These are phyloP conservation scores for Nansenia antarctica DNA, from an alignment of 2,113 vertebrate genomes.

Conservation along the genomic window DNA sequence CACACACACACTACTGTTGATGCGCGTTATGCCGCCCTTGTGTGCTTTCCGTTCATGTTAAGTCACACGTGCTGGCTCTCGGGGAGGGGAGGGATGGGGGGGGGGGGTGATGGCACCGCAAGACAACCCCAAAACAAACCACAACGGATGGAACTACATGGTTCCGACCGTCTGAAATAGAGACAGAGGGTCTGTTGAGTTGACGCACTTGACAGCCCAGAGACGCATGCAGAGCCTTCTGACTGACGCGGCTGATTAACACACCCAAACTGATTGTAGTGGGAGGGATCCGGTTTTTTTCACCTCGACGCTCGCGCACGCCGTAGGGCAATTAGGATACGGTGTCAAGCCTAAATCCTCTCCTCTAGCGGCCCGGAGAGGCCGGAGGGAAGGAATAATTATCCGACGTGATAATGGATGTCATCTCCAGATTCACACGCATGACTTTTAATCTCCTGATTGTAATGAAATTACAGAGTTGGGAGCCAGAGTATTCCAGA, in stretches of 20 bases:
- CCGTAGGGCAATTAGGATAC: too few species aligned
- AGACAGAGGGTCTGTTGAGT: too few species aligned
- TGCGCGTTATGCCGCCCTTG: not conserved
- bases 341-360: not conserved
- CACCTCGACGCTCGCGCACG: too few species aligned
- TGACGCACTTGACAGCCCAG: too few species aligned
- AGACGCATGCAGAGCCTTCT: too few species aligned
- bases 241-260: too few species aligned
- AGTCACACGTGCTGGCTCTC: not conserved
- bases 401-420: slow-evolving; percentile 6
- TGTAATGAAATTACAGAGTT: slow-evolving; percentile 10
- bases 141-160: too few species aligned
- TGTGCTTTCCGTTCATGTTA: not conserved
- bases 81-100: not conserved
- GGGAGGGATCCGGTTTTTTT: too few species aligned
- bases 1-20: not conserved
- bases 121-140: too few species aligned
- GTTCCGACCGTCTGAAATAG: too few species aligned
- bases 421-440: slow-evolving; percentile 10
- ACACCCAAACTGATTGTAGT: too few species aligned
- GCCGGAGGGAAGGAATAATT: not conserved
- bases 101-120: too few species aligned
- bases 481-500: not conserved
- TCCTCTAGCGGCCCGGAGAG: not conserved
- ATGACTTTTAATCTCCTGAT: slow-evolving; percentile 26